Evolutionary conservation across 1,140 invertebrate genomes (phyloP).

Genomic region (Helicorthomorpha holstii): DNA sequence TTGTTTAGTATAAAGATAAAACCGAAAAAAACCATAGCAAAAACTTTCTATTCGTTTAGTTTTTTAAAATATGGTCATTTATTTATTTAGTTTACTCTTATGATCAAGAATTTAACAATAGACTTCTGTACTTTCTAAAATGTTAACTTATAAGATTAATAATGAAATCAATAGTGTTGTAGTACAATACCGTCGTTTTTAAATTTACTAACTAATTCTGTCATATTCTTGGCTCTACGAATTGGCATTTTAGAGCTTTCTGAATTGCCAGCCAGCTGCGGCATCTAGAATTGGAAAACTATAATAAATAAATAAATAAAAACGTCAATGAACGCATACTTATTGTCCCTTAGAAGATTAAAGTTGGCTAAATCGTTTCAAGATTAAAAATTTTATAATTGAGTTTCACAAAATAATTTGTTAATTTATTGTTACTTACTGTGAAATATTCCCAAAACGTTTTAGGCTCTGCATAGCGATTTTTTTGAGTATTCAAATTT

Average conservation of each 20-base stretch:
- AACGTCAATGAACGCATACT: conserved; percentile 24
- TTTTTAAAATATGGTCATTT: too few relatives aligned
- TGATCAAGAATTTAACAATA: conserved; percentile 69
- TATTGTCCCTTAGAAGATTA: conserved; percentile 72
- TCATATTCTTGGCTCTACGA: conserved; percentile 92
- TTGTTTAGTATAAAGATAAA: too few relatives aligned
- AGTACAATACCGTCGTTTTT: too few relatives aligned
- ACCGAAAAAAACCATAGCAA: too few relatives aligned
- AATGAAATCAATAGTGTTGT: too few relatives aligned
- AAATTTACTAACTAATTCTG: conserved; percentile 82
- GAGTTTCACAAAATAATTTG: neutral
- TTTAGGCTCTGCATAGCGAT: conserved; percentile 60
- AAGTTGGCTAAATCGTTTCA: conserved; percentile 96
- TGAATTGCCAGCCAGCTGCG: conserved; percentile 64
- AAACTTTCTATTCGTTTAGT: too few relatives aligned
- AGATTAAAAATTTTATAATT: conserved; percentile 62
- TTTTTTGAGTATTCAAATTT: conserved; percentile 72
- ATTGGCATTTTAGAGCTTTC: conserved; percentile 83
- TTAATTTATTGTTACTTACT: conserved; percentile 43
- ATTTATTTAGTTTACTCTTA: conserved; percentile 60
- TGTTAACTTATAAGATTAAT: conserved; percentile 17
- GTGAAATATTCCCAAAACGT: conserved; percentile 62
- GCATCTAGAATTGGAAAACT: conserved; percentile 12
- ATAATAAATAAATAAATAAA: neutral
- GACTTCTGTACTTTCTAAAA: conserved; percentile 50